Base-by-base conservation (phyloP, 2,113 vertebrate genomes). In the Cottus gobio region DNA sequence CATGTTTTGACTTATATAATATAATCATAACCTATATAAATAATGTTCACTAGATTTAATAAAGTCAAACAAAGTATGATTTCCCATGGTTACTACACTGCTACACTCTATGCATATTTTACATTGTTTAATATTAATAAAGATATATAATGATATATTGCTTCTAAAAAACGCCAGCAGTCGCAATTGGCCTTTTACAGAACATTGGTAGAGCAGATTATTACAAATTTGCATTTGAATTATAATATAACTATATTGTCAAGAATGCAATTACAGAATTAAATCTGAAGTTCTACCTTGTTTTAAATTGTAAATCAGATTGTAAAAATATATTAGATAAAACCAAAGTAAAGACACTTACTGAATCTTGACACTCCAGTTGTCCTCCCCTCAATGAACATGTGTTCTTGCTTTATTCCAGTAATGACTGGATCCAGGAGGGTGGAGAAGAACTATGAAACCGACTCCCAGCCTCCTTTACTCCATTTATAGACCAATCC, bases 401-500 rank as follows among this genome's bases (percentile, higher is more conserved):
- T 67, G 57, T 31, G 75, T 50, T 66, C 36, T 63, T 31, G n/a
- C 30, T 77, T 79, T 68, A 48, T 37, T 72, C 28, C 44, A 54
- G 34, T 2, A 39, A 13, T 66, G 24, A 81, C 36, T 54, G 22
- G 48, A 63, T 60, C 44, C 10, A 63, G 1, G 67, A 87, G 80
- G 65, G 83, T 80, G 89, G 87, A 84, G 85, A 75, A 76, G 63
- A 83, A 57, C 67, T 16, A 7, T 39, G 22, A 73, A 64, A 48
- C 31, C 36, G 63, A 46, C 22, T 34, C 48, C 71, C 74, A 76
- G 57, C 77, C 76, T 86, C 66, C 70, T 86, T 34, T 34, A 34
- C 58, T 7, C 0, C 34, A 62, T 36, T 52, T 66, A 31, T 31
- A 87, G 71, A 56, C 58, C 22, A 39, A 20, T 34, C 50, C 77